phyloP scores from a whole-genome alignment of 1,140 invertebrate genomes.

The Ericerus pela region DNA sequence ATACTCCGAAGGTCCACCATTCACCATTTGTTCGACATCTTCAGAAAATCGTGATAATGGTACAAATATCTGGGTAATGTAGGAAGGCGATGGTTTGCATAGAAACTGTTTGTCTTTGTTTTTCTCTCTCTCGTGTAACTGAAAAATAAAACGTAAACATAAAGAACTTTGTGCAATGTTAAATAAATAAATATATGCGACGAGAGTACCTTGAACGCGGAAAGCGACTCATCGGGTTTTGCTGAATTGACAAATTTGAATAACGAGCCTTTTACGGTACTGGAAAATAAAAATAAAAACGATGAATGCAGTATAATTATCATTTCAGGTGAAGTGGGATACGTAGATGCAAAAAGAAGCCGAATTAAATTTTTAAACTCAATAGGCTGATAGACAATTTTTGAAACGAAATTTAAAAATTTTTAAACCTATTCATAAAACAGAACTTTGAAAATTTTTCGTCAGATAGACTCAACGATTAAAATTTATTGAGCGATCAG shows the following conservation, averaged over 20 bases:
- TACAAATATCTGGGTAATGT: neutral
- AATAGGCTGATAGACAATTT: no score
- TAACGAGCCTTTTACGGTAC: neutral
- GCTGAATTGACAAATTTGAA: neutral
- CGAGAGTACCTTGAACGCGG: neutral
- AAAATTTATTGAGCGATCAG: no score
- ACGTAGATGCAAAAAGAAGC: no score
- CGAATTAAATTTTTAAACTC: no score
- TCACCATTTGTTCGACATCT: neutral
- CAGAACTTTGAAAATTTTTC: no score
- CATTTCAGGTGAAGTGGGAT: no score
- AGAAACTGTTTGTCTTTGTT: neutral
- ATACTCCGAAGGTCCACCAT: neutral
- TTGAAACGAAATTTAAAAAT: no score
- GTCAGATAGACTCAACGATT: no score
- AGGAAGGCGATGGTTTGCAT: neutral
- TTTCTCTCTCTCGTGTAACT: neutral
- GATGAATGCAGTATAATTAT: no score
- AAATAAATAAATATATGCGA: no score
- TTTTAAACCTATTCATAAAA: no score
- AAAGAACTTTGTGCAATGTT: no score
- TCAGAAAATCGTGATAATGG: conserved; percentile 1
- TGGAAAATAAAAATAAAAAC: neutral
- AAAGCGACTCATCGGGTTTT: neutral
- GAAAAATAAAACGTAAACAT: neutral